Evolutionary conservation across 2,113 vertebrate genomes (phyloP).

Genomic region (Hippolais icterina): DNA sequence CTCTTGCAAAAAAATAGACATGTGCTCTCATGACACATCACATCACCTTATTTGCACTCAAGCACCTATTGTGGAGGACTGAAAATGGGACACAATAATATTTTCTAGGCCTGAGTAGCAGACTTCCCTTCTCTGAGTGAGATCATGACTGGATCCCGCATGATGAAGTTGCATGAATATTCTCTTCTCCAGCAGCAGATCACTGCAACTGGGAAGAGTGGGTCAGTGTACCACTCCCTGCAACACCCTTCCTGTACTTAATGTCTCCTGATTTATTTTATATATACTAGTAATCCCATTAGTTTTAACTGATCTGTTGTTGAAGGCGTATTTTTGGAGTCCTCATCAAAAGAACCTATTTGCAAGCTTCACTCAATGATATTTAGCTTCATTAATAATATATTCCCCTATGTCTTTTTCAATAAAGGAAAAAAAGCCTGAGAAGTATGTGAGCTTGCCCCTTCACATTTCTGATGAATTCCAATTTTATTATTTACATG

Average conservation of each 20-base stretch:
- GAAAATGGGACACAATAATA: neutral
- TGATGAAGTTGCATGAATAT: neutral
- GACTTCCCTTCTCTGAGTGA: neutral
- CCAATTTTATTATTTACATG: neutral
- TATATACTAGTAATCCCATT: neutral
- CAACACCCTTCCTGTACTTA: neutral
- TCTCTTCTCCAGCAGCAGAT: neutral
- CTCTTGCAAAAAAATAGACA: neutral
- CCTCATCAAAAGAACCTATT: neutral
- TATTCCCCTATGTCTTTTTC: neutral
- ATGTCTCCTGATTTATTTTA: neutral
- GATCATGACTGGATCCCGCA: neutral
- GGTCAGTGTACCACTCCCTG: neutral
- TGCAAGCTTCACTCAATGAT: neutral
- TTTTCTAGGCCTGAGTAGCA: neutral
- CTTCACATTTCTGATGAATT: neutral
- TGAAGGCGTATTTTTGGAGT: neutral
- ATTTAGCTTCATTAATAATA: neutral
- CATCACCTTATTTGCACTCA: neutral
- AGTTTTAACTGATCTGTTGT: neutral
- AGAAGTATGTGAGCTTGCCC: neutral
- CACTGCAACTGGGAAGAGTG: accelerated
- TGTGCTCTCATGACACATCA: neutral
- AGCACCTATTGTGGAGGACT: neutral
- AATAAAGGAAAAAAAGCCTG: neutral